Evolutionary conservation across 2,113 vertebrate species (phyloP).

Genomic region (Lepisosteus oculatus): DNA sequence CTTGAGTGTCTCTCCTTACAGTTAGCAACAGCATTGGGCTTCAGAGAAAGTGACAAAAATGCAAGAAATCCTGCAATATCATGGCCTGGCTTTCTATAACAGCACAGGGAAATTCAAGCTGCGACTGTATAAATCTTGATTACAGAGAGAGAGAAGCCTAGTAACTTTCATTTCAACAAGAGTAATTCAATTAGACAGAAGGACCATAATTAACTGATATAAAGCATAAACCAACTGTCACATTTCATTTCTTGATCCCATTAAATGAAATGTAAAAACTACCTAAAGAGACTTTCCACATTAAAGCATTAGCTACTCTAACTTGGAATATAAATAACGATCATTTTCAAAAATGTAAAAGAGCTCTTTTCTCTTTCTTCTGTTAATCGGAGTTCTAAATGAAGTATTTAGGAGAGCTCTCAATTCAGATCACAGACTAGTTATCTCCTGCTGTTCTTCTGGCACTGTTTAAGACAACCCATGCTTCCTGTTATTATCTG

Average conservation of each 20-base stretch:
- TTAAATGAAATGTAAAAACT: neutral
- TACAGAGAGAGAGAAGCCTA: constrained; percentile 26
- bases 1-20: no score
- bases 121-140: constrained; percentile 30
- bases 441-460: neutral
- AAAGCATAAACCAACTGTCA: neutral
- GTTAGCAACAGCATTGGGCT: no score
- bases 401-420: neutral
- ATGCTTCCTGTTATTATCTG: constrained; percentile 16
- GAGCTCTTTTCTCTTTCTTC: neutral
- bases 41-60: neutral
- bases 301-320: neutral
- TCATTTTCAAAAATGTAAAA: neutral
- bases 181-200: neutral
- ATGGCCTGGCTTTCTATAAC: constrained; percentile 18
- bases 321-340: neutral
- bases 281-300: neutral
- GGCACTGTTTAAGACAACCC: constrained; percentile 2
- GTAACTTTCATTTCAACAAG: neutral
- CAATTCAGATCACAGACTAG: constrained; percentile 1
- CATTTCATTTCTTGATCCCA: neutral
- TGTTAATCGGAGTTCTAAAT: constrained; percentile 7
- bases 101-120: constrained; percentile 34
- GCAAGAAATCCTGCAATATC: constrained; percentile 22
- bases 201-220: constrained; percentile 6